A percentile compares a stretch with the other conserved stretches of the same genome.
These are phyloP conservation scores for Deroptyus accipitrinus DNA, from an alignment of 2,113 vertebrate species.

Conservation along the genomic window DNA sequence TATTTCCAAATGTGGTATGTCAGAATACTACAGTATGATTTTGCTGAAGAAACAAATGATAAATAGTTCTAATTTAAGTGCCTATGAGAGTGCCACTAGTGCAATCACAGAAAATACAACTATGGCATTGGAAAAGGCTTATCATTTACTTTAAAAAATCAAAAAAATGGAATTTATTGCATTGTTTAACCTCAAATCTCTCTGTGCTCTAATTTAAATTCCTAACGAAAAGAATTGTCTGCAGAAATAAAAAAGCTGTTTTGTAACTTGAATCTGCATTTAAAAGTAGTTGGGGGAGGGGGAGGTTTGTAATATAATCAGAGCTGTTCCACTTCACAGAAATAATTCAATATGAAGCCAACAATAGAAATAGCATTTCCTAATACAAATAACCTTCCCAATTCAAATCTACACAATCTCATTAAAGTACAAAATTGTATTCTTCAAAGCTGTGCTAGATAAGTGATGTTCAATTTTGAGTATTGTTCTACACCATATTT, in stretches of 20 bases:
- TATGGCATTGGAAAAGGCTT: not conserved
- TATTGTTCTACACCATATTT: not conserved
- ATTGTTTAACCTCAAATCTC: not conserved
- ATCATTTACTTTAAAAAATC: not conserved
- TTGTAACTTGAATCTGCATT: not conserved
- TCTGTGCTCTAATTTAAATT: slow-evolving; percentile 9
- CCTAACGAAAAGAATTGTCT: not conserved
- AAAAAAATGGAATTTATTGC: not conserved
- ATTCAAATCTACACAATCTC: not conserved
- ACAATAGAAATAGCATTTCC: not conserved
- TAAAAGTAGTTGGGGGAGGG: not conserved
- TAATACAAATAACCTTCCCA: not conserved
- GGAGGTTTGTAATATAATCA: not conserved
- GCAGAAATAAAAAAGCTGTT: not conserved
- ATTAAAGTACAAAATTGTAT: not conserved
- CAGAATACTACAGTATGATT: not conserved
- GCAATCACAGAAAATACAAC: not conserved
- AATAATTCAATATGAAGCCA: not conserved
- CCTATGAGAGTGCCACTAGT: not conserved
- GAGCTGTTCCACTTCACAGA: not conserved
- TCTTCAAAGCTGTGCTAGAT: not conserved
- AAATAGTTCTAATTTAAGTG: not conserved
- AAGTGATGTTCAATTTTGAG: not conserved
- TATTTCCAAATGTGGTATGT: not conserved
- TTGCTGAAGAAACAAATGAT: not conserved